phyloP scores from a whole-genome alignment of 2,113 vertebrate species.

The Picathartes gymnocephalus region DNA sequence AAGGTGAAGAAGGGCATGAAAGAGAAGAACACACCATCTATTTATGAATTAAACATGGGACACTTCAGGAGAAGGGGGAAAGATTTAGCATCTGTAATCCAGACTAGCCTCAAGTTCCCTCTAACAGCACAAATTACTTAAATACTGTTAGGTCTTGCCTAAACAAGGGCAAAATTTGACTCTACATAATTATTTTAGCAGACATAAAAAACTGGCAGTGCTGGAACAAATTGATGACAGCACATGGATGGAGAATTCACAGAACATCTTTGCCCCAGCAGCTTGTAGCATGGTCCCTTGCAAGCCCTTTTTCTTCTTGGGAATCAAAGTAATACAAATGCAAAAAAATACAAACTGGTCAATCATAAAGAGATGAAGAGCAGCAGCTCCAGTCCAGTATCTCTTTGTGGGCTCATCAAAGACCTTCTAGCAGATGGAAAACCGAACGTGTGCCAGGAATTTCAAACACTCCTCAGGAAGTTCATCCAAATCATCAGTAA shows the following conservation, averaged over 20 bases:
- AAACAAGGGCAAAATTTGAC: neutral
- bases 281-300: neutral
- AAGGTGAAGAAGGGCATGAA: neutral
- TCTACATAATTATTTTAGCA: neutral
- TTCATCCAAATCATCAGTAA: slow-evolving; percentile 49
- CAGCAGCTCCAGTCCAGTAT: neutral
- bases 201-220: neutral
- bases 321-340: neutral
- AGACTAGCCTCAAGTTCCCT: neutral
- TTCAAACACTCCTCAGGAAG: slow-evolving; percentile 56
- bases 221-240: neutral
- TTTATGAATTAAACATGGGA: rapidly evolving
- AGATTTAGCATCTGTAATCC: neutral
- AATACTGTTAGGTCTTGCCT: neutral
- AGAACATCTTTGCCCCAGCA: neutral
- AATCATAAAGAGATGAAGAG: neutral
- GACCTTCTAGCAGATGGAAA: slow-evolving; percentile 57
- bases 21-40: neutral
- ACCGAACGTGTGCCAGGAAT: slow-evolving; percentile 35
- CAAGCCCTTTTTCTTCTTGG: neutral
- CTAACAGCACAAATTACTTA: slow-evolving; percentile 3
- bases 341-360: neutral
- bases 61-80: neutral
- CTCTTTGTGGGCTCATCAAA: slow-evolving; percentile 44
- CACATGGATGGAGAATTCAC: neutral